phyloP scores from a whole-genome alignment of 2,113 vertebrate species.

The Ellobius talpinus region DNA sequence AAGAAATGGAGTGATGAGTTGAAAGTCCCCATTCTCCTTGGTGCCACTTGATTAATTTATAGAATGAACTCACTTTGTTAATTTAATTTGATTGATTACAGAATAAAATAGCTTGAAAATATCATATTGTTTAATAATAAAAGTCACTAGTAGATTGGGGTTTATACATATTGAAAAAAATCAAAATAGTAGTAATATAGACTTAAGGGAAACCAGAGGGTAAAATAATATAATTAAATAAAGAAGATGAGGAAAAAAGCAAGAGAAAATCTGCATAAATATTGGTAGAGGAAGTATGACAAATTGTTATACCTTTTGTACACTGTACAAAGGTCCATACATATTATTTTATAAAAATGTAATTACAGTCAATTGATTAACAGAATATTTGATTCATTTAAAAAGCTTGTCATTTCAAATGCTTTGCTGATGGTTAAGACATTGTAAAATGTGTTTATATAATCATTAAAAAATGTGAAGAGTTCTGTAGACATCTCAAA shows the following conservation, averaged over 20 bases:
- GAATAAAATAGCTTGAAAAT: neutral
- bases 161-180: neutral
- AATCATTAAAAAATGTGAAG: neutral
- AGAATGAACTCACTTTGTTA: neutral
- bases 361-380: constrained; percentile 13
- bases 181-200: neutral
- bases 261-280: neutral
- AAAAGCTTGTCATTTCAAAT: constrained; percentile 36
- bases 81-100: neutral
- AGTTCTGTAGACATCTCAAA: neutral
- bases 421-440: neutral
- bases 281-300: neutral
- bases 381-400: neutral
- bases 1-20: neutral
- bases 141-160: neutral
- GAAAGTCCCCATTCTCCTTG: neutral
- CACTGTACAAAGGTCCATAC: neutral
- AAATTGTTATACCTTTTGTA: neutral
- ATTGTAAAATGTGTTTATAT: constrained; percentile 27
- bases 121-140: neutral
- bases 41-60: neutral
- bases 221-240: neutral
- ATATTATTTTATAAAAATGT: neutral
- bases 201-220: fast-evolving
- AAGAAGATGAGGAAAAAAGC: neutral